Conservation (phyloP, 2,797 vertebrate genomes). For the Acanthurus lineatus region DNA sequence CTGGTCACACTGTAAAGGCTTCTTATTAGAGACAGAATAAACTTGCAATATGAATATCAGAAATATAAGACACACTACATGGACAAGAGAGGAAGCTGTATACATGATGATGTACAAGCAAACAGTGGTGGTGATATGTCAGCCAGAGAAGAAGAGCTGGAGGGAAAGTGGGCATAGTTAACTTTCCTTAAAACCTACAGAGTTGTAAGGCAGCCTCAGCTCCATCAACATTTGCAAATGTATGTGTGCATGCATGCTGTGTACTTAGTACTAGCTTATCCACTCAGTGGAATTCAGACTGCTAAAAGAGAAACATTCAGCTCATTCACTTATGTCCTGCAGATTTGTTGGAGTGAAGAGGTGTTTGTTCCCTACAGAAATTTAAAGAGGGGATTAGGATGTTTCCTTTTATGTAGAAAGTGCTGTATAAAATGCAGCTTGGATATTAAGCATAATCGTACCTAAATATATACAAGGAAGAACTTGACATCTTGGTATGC, state of each 20-base stretch:
- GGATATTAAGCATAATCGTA: constrained; percentile 39
- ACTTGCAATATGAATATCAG: constrained; percentile 18
- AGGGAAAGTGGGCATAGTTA: constrained; percentile 61
- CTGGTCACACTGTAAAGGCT: constrained; percentile 6
- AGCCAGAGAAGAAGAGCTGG: constrained; percentile 51
- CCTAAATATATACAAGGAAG: constrained; percentile 21
- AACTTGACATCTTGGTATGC: constrained; percentile 20
- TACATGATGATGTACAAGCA: constrained; percentile 38
- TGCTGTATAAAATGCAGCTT: constrained; percentile 39
- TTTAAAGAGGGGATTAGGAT: constrained; percentile 18
- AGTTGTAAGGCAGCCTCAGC: constrained; percentile 53
- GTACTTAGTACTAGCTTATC: constrained; percentile 61
- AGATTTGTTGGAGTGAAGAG: constrained; percentile 52
- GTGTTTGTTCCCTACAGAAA: constrained; percentile 46
- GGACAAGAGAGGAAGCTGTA: constrained; percentile 50
- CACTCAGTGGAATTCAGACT: constrained; percentile 53
- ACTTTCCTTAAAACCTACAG: constrained; percentile 56
- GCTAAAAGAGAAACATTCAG: constrained; percentile 50
- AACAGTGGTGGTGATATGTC: constrained; percentile 38
- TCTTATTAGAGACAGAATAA: constrained; percentile 5
- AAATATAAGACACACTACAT: constrained; percentile 42
- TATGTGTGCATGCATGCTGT: constrained; percentile 23
- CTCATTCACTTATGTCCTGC: constrained; percentile 37
- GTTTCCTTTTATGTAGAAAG: constrained; percentile 33
- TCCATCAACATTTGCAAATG: constrained; percentile 68